Percentiles rank a stretch among this genome's conserved stretches.
These are phyloP conservation scores for Berghia stephanieae DNA, from an alignment of 1,140 invertebrate species.

Conservation along the genomic window DNA sequence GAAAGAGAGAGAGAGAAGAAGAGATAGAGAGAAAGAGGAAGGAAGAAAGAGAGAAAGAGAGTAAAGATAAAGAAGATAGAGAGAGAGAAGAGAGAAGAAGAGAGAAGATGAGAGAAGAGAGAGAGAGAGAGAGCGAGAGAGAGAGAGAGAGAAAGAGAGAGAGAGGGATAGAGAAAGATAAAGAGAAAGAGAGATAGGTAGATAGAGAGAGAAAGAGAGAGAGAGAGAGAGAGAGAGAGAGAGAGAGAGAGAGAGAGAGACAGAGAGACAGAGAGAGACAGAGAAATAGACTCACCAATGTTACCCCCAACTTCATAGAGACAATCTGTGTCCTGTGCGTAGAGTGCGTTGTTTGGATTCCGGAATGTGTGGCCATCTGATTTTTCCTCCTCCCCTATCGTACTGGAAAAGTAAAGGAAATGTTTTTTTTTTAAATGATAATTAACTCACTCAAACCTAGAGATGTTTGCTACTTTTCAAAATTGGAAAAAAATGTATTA, in stretches of 20 bases:
- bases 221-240: constrained; percentile 14
- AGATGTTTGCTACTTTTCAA: no score
- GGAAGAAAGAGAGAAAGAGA: no score
- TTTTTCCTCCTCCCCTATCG: background rate
- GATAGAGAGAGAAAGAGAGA: no score
- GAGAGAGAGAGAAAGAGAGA: constrained; percentile 33
- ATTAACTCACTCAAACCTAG: no score
- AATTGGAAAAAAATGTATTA: no score
- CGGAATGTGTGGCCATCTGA: constrained; percentile 15
- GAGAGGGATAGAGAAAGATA: constrained; percentile 28
- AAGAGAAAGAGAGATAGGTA: no score
- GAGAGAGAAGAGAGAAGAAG: no score
- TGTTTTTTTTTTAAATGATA: no score
- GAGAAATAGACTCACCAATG: constrained; percentile 13
- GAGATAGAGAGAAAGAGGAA: background rate
- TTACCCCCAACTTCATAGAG: constrained; percentile 27
- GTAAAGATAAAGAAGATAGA: no score
- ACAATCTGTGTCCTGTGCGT: constrained; percentile 21
- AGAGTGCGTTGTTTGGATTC: constrained; percentile 24
- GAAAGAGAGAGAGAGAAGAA: constrained; percentile 9
- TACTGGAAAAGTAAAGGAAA: background rate
- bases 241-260: background rate
- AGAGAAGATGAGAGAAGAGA: no score
- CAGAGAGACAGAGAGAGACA: background rate
- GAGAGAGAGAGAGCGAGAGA: no score